Conservation (phyloP, 2,113 vertebrate genomes). For the Pelvicachromis taeniatus region DNA sequence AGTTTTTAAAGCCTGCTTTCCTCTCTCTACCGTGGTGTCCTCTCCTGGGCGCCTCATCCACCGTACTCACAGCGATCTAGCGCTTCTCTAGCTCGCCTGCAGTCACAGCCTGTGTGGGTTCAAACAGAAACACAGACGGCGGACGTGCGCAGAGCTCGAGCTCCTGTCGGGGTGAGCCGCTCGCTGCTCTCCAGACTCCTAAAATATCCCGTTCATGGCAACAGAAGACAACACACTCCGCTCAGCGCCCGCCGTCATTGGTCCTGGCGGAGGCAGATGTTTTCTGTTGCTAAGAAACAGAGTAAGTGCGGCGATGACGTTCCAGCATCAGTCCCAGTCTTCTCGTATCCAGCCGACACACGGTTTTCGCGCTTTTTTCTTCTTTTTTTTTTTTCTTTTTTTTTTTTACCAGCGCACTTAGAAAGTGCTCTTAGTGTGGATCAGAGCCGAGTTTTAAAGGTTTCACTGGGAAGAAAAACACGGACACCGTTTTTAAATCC, state of each 20-base stretch:
- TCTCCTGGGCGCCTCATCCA: constrained; percentile 14
- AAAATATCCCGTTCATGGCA: constrained; percentile 60
- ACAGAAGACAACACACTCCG: constrained; percentile 57
- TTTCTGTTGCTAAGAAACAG: constrained; percentile 89
- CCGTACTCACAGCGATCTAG: not conserved
- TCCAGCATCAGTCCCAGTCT: constrained; percentile 7
- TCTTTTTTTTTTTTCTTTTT: too few species aligned
- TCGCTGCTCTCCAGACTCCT: constrained; percentile 44
- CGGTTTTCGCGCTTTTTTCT: not conserved
- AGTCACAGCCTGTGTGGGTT: not conserved
- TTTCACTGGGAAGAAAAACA: not conserved
- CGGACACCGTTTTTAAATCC: not conserved
- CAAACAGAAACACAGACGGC: not conserved
- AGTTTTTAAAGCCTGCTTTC: not conserved
- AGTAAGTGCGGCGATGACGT: constrained; percentile 72
- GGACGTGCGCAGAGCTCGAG: not conserved
- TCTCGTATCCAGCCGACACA: not conserved
- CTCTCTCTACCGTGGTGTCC: not conserved
- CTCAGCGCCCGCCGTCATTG: constrained; percentile 78
- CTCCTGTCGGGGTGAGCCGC: constrained; percentile 11
- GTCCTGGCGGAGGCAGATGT: constrained; percentile 85
- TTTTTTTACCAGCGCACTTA: not conserved
- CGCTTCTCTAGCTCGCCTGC: constrained; percentile 11
- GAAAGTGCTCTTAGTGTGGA: accelerated
- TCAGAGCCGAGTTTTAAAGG: not conserved